Percentiles rank a stretch among this genome's conserved stretches.
Evolutionary conservation across 2,888 invertebrate species (phyloP).

Genomic region (Trimorus sp.): DNA sequence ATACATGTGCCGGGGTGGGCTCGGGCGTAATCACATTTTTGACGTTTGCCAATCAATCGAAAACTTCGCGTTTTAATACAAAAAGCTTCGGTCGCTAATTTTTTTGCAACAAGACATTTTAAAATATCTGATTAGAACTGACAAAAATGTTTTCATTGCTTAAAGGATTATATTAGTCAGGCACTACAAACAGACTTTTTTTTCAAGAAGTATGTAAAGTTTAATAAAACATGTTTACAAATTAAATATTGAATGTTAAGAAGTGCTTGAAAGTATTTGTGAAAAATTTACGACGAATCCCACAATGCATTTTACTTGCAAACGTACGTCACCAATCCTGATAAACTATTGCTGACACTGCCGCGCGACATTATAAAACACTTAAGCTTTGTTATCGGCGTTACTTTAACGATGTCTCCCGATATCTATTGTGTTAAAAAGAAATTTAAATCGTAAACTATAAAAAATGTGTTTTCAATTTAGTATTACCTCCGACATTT

Average conservation of each 20-base stretch:
- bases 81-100: slow-evolving; percentile 30
- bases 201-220: too few relatives aligned
- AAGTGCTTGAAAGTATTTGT: slow-evolving; percentile 1
- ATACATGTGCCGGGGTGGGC: slow-evolving; percentile 79
- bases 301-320: slow-evolving; percentile 4
- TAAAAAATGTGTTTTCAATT: slow-evolving; percentile 23
- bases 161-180: too few relatives aligned
- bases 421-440: slow-evolving; percentile 24
- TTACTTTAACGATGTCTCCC: slow-evolving; percentile 21
- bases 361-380: slow-evolving; percentile 13
- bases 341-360: slow-evolving; percentile 20
- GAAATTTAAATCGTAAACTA: slow-evolving; percentile 20
- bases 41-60: slow-evolving; percentile 70
- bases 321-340: slow-evolving; percentile 12
- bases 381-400: slow-evolving; percentile 21
- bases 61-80: slow-evolving; percentile 64
- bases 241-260: slow-evolving; percentile 3
- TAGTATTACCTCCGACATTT: background rate
- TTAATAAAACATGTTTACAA: too few relatives aligned
- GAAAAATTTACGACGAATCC: background rate
- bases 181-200: background rate
- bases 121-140: too few relatives aligned
- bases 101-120: slow-evolving; percentile 4
- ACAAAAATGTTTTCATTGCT: too few relatives aligned
- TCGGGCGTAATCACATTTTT: slow-evolving; percentile 77